A percentile compares a stretch with the other conserved stretches of the same genome.
Evolutionary conservation across 1,140 invertebrate genomes (phyloP).

Genomic region (Plectus sambesii): DNA sequence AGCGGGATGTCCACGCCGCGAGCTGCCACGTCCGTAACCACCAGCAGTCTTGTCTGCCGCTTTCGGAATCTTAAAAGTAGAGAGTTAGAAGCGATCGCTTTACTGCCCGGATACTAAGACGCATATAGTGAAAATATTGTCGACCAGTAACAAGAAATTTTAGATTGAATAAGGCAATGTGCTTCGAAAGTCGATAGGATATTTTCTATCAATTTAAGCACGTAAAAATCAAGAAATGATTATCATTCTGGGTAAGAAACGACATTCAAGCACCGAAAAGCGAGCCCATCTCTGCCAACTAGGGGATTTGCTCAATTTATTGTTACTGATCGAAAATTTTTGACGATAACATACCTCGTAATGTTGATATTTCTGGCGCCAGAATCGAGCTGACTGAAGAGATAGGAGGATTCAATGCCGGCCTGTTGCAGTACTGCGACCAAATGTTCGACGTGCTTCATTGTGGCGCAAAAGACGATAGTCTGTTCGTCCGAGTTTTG

Average conservation of each 20-base stretch:
- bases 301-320: no score
- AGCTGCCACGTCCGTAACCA: conserved; percentile 94
- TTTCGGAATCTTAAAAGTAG: conserved; percentile 67
- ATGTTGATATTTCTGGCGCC: conserved; percentile 87
- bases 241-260: no score
- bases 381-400: conserved; percentile 89
- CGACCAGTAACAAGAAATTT: no score
- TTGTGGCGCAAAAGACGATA: conserved; percentile 88
- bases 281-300: no score
- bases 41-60: conserved; percentile 54
- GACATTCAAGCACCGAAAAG: no score
- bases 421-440: conserved; percentile 65
- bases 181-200: no score
- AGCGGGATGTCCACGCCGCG: conserved; percentile 91
- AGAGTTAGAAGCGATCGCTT: no score
- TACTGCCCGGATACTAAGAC: no score
- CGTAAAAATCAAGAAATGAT: no score
- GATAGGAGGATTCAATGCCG: conserved; percentile 69
- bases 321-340: no score
- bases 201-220: not conserved
- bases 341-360: conserved; percentile 49
- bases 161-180: no score
- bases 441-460: conserved; percentile 89
- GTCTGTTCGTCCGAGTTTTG: conserved; percentile 59
- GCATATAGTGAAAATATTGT: no score